These are phyloP conservation scores for Parus major DNA, from an alignment of 2,113 vertebrate species.

Conservation along the genomic window DNA sequence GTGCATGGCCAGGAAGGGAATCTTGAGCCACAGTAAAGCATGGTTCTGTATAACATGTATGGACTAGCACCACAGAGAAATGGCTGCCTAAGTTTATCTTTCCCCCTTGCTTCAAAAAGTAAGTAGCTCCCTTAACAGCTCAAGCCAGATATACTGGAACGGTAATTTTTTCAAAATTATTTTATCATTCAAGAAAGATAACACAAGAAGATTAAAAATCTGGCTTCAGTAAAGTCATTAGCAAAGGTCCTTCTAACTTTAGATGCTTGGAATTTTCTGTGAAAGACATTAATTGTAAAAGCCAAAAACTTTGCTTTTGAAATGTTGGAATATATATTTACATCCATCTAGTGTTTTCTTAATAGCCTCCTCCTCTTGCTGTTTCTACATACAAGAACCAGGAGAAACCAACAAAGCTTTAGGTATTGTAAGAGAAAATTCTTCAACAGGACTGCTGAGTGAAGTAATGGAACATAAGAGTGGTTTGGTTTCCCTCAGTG, in stretches of 20 bases:
- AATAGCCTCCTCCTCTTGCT: not conserved
- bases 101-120: not conserved
- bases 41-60: not conserved
- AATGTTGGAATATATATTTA: not conserved
- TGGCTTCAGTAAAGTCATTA: not conserved
- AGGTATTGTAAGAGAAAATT: not conserved
- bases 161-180: not conserved
- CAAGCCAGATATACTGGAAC: not conserved
- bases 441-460: not conserved
- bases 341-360: not conserved
- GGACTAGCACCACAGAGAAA: not conserved
- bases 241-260: not conserved
- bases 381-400: not conserved
- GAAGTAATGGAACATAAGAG: accelerated
- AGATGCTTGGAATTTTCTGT: not conserved
- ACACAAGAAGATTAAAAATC: not conserved
- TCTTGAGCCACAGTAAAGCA: not conserved
- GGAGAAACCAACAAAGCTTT: not conserved
- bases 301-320: not conserved
- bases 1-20: not conserved
- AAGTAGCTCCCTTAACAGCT: not conserved
- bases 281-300: not conserved
- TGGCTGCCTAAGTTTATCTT: not conserved
- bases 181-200: not conserved
- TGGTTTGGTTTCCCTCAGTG: not conserved